Conservation (phyloP, 2,888 invertebrate species). For the Sussaba pulchella region DNA sequence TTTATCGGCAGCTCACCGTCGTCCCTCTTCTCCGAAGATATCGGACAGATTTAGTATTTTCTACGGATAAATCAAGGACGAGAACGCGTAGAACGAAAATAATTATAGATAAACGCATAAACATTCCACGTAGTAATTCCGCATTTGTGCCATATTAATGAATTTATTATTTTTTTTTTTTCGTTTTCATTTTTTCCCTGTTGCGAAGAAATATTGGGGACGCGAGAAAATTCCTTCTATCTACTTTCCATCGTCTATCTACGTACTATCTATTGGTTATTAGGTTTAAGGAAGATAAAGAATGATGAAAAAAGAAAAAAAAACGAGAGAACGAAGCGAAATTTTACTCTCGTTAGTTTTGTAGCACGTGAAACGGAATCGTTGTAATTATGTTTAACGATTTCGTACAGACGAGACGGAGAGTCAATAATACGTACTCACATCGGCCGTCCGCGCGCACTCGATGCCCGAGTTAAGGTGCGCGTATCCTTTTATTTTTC, state of each 20-base stretch:
- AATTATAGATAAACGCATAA: slow-evolving; percentile 45
- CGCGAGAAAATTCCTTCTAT: slow-evolving; percentile 26
- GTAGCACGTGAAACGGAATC: neutral
- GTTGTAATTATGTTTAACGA: slow-evolving; percentile 15
- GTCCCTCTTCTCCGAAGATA: slow-evolving; percentile 5
- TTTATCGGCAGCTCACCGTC: slow-evolving; percentile 56
- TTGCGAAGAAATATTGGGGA: slow-evolving; percentile 16
- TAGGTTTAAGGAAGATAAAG: slow-evolving; percentile 4
- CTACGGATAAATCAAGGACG: slow-evolving; percentile 49
- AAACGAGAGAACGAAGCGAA: no score
- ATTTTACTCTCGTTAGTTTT: slow-evolving; percentile 1
- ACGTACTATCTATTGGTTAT: slow-evolving; percentile 8
- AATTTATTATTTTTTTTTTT: no score
- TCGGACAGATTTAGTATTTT: slow-evolving; percentile 58
- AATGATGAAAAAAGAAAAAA: neutral
- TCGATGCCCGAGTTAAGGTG: slow-evolving; percentile 21
- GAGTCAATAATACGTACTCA: slow-evolving; percentile 10
- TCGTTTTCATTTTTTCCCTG: slow-evolving; percentile 57
- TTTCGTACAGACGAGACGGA: slow-evolving; percentile 18
- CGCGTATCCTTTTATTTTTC: slow-evolving; percentile 12
- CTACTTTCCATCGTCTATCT: slow-evolving; percentile 15
- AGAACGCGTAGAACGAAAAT: slow-evolving; percentile 45
- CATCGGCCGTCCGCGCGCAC: slow-evolving; percentile 35
- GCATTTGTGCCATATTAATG: slow-evolving; percentile 67
- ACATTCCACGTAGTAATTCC: slow-evolving; percentile 66